Percentiles rank a stretch among this genome's conserved stretches.
phyloP scores from a whole-genome alignment of 2,888 invertebrate species.

The Caenorhabditis afra region DNA sequence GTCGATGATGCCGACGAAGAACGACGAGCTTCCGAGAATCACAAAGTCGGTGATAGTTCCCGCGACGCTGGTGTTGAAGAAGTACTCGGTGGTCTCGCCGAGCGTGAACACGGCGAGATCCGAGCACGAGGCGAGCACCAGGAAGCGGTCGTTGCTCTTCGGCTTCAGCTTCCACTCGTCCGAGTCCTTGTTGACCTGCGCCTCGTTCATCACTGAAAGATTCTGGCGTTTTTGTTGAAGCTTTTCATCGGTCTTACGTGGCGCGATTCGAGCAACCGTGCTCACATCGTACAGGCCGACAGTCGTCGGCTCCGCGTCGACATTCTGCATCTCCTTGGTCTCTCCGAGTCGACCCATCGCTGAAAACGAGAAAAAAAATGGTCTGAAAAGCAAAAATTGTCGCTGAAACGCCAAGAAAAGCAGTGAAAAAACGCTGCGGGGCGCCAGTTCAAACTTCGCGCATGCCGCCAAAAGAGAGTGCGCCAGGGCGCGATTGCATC shows the following conservation, averaged over 20 bases:
- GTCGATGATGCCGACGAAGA: constrained; percentile 31
- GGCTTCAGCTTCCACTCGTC: constrained; percentile 50
- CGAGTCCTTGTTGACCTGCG: neutral
- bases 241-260: constrained; percentile 14
- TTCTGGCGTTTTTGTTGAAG: too few species aligned
- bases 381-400: neutral
- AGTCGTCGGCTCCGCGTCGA: constrained; percentile 25
- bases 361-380: neutral
- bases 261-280: constrained; percentile 33
- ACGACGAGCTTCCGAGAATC: constrained; percentile 48
- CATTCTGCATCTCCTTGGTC: constrained; percentile 4
- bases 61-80: constrained; percentile 25
- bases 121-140: constrained; percentile 45
- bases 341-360: constrained; percentile 44
- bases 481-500: neutral
- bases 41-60: constrained; percentile 42
- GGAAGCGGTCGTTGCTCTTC: constrained; percentile 47
- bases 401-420: too few species aligned
- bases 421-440: neutral
- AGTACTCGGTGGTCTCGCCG: constrained; percentile 33
- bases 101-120: constrained; percentile 48
- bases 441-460: neutral
- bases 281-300: constrained; percentile 49
- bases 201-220: constrained; percentile 14
- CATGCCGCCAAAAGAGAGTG: neutral